Evolutionary conservation across 2,888 invertebrate genomes (phyloP), one percentile per base, ranked within the genome.

Genomic region (Caenorhabditis imperialis): DNA sequence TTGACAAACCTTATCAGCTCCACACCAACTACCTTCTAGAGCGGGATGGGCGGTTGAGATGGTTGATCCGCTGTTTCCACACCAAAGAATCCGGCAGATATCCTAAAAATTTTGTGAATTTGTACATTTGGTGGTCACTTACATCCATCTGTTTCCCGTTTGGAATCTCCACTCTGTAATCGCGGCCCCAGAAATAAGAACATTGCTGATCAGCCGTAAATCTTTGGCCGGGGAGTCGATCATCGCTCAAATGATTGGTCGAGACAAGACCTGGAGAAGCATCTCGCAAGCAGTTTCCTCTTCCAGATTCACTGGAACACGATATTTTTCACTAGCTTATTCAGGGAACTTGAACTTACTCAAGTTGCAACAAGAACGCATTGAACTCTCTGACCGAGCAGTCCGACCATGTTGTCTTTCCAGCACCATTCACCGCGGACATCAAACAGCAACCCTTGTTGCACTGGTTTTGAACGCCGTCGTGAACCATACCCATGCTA

Each of bases 401-500:
- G 25, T 82, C 78, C 10, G 84, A 84, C 88, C 88, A 88, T 1
- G 86, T 87, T 4, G 88, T 88, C 71, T 88, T 88, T 10, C 88
- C 88, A 23, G 87, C 87, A 38, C 88, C 88, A 54, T 88, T 87
- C n/a, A 88, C 86, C 0, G 88, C 86, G 6, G 86, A 87, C 88
- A 88, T 88, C 20, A 88, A 72, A 74, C 86, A 88, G 48, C 87
- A 86, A 6, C 82, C 81, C 7, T 83, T 65, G 35, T 81, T 77
- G 69, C 88, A 88, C 38, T 84, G 84, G 69, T 88, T 88, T 69
- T 88, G 87, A 25, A 87, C 87, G 23, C 88, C 88, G 53, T 88
- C 88, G 75, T 88, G 88, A 1, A 88, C 87, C 88, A 88, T 88
- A 53, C 88, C 88, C 83, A 88, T 85, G 61, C 88, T 88, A 58